Base-by-base conservation (phyloP, 2,113 vertebrate species). In the Synodontis membranacea region DNA sequence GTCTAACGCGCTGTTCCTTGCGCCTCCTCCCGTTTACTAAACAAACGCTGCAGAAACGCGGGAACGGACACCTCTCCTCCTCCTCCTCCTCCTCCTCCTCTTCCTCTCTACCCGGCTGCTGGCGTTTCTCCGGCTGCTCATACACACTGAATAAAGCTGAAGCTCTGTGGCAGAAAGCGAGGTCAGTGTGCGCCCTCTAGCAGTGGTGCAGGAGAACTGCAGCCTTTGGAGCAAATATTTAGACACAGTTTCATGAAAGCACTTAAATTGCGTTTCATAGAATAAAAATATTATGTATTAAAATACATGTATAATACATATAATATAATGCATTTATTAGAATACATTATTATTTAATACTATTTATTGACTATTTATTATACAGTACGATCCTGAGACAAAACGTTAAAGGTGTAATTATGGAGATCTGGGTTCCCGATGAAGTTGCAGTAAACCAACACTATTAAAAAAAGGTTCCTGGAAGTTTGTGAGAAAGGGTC, bases 171-270 rank as follows among this genome's bases (percentile, higher is more conserved):
- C 3, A 39, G 8, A 79, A 34, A 4, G 50, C 5, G 9, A 56
- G 52, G 50, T 82, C 66, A 37, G 31, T 19, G 64, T 74, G 85
- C 79, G 68, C 50, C 50, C 79, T 75, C 85, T 86, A 48, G 85
- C 50, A 52, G 64, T 4, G 17, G 2, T 50, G 2, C 6, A 4
- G 64, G 37, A 21, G 78, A 72, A 82, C 28, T 42, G 21, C 78
- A 78, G 42, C 23, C 42, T 28, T 8, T 6, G 28, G 12, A 3
- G 74, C 44, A 50, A 76, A 48, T 76, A 15, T 37, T 80, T 42
- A 39, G 5, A 39, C 1, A 34, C 37, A n/a, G 28, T n/a, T 62
- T 62, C 0, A 12, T 62, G 10, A 62, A 62, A n/a, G 28, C 28
- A 4, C 28, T 64, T 31, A 34, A 31, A 64, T 28, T 15, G 31